Percentiles rank a stretch among this genome's conserved stretches.
Conservation (phyloP, 1,140 invertebrate species). For the roundworm (Caenorhabditis elegans) region DNA sequence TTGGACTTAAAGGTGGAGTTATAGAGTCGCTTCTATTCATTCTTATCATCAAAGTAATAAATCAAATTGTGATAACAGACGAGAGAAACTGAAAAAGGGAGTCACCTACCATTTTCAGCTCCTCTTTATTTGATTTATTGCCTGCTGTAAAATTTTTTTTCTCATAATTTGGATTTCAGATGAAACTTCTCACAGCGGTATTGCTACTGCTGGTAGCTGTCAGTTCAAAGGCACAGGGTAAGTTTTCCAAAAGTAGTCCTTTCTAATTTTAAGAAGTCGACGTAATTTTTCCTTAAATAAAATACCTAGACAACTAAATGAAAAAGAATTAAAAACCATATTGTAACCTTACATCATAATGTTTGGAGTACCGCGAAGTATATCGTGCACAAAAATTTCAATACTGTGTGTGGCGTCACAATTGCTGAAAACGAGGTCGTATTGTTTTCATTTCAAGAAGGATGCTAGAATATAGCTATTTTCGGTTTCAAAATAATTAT, state of each 20-base stretch:
- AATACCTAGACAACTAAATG: no score
- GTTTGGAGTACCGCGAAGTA: no score
- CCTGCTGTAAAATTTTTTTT: not conserved
- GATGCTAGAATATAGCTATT: no score
- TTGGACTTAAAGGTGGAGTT: conserved; percentile 10
- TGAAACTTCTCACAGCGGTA: conserved; percentile 10
- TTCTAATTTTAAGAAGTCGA: no score
- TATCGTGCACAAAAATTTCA: no score
- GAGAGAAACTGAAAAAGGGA: not conserved
- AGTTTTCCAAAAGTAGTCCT: not conserved
- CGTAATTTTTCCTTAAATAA: no score
- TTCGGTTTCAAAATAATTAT: no score
- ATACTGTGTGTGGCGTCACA: no score
- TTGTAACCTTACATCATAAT: no score
- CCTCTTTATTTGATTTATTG: not conserved
- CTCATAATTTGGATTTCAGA: not conserved
- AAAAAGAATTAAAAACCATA: no score
- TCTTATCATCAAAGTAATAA: not conserved
- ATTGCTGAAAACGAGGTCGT: no score
- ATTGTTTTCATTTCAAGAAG: no score
- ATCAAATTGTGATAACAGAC: not conserved
- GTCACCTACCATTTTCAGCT: not conserved
- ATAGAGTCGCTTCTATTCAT: not conserved
- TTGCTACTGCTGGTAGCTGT: not conserved
- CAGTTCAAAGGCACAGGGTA: not conserved